phyloP scores from a whole-genome alignment of 2,888 invertebrate species.

The Cynaeus angustus region DNA sequence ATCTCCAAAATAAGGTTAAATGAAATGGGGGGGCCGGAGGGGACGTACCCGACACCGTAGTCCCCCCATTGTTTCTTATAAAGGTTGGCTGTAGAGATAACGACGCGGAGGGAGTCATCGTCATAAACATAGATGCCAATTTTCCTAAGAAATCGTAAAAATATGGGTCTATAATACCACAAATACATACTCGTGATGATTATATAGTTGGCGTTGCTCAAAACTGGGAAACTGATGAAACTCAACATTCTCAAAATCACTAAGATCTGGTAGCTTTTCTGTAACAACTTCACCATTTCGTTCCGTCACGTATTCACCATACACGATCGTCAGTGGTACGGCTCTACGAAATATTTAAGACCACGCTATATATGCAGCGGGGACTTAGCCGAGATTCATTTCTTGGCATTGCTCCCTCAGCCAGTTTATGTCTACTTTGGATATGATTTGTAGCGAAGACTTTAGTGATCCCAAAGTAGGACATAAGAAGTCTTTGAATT shows the following conservation, averaged over 20 bases:
- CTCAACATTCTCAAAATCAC: background rate
- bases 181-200: too few species aligned
- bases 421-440: background rate
- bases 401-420: background rate
- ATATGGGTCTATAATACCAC: too few species aligned
- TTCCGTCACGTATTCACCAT: too few species aligned
- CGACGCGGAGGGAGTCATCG: conserved; percentile 86
- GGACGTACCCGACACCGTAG: conserved; percentile 88
- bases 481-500: background rate
- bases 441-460: background rate
- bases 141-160: conserved; percentile 80
- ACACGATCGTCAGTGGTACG: too few species aligned
- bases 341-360: background rate
- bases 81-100: conserved; percentile 94
- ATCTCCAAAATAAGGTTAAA: background rate
- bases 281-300: too few species aligned
- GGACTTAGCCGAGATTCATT: background rate
- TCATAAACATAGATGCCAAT: conserved; percentile 90
- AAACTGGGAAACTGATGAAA: background rate
- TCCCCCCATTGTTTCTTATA: conserved; percentile 94
- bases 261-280: too few species aligned
- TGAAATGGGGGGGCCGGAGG: background rate
- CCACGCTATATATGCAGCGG: background rate
- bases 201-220: too few species aligned
- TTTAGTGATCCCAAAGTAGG: background rate